Conservation (phyloP, 2,797 vertebrate species). For the Coregonus suidteri region DNA sequence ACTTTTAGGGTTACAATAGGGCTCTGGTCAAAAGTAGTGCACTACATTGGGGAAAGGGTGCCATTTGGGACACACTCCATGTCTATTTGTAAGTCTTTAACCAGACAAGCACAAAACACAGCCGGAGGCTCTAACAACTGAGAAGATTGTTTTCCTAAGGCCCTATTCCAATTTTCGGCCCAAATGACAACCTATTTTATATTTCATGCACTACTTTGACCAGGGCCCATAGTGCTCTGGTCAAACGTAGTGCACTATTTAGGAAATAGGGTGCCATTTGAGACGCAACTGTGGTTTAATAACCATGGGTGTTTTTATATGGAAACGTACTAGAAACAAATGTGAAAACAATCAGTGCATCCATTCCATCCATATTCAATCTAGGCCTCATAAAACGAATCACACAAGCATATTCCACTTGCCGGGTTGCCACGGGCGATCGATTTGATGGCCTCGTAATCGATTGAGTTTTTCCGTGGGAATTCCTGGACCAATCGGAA, state of each 20-base stretch:
- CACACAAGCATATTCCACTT: constrained; percentile 4
- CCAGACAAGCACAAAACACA: not conserved
- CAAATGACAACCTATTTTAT: too few relatives aligned
- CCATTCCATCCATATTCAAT: not conserved
- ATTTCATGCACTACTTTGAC: too few relatives aligned
- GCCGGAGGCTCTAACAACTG: too few relatives aligned
- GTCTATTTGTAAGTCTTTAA: not conserved
- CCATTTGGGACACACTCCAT: not conserved
- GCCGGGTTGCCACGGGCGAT: constrained; percentile 33
- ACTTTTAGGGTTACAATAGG: not conserved
- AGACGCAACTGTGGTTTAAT: too few relatives aligned
- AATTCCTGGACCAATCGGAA: constrained; percentile 17
- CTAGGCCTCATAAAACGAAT: not conserved
- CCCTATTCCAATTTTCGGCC: too few relatives aligned
- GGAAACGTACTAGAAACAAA: not conserved
- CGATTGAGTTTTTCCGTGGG: constrained; percentile 23
- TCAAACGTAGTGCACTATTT: too few relatives aligned
- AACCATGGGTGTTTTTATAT: too few relatives aligned
- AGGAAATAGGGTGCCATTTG: too few relatives aligned
- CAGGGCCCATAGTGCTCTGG: too few relatives aligned
- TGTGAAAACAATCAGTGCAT: not conserved
- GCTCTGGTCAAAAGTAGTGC: not conserved
- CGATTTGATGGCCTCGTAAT: constrained; percentile 37
- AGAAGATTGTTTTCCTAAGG: too few relatives aligned
- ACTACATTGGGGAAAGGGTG: not conserved